phyloP scores from a whole-genome alignment of 1,140 invertebrate species.

The Odontomachus brunneus region DNA sequence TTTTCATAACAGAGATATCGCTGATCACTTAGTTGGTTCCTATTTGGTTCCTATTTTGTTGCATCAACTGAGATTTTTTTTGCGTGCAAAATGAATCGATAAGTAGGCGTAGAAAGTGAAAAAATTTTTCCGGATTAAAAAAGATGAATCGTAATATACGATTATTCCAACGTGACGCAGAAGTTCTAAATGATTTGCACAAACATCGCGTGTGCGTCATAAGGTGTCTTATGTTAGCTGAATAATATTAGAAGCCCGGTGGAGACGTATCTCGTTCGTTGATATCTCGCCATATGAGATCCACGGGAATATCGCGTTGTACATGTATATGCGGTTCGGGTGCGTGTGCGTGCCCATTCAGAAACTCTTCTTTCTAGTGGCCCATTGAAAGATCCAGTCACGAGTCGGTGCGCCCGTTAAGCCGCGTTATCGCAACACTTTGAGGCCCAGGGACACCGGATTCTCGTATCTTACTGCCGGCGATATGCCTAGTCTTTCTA shows the following conservation, averaged over 20 bases:
- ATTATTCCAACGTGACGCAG: conserved; percentile 10
- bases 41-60: too few species aligned
- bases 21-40: too few species aligned
- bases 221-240: conserved; percentile 6
- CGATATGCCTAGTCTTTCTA: too few species aligned
- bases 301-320: conserved; percentile 36
- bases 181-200: conserved; percentile 32
- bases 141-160: neutral
- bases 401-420: conserved; percentile 15
- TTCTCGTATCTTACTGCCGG: conserved; percentile 9
- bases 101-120: neutral
- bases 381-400: conserved; percentile 71
- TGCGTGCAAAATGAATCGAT: neutral
- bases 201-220: conserved; percentile 45
- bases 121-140: neutral
- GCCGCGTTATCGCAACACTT: conserved; percentile 66
- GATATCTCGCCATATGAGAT: conserved; percentile 50
- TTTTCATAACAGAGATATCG: too few species aligned
- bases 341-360: conserved; percentile 67
- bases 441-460: neutral
- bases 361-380: conserved; percentile 67
- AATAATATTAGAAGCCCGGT: conserved; percentile 50
- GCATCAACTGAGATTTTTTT: too few species aligned
- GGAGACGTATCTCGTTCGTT: conserved; percentile 9
- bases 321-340: neutral